phyloP scores from a whole-genome alignment of 2,797 vertebrate genomes.

The Mycteria americana region DNA sequence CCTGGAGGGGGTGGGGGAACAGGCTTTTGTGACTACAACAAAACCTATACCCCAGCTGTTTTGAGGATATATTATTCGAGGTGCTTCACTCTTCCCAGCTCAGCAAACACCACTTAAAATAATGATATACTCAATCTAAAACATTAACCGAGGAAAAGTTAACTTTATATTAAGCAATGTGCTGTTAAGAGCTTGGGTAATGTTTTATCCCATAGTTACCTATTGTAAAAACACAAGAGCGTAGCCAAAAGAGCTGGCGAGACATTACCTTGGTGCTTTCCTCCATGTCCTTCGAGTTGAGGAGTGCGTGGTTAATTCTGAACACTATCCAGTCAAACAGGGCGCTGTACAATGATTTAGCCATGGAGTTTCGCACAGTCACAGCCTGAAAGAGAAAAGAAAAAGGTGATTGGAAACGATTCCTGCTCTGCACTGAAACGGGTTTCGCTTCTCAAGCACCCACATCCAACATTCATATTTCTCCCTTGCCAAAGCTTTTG shows the following conservation, averaged over 20 bases:
- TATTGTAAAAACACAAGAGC: neutral
- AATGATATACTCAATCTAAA: neutral
- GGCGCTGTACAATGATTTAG: constrained; percentile 94
- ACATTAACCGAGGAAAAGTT: neutral
- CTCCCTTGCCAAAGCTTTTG: neutral
- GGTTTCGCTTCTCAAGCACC: neutral
- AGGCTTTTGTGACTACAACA: neutral
- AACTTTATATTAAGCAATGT: neutral
- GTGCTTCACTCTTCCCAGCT: neutral
- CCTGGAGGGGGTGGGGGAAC: neutral
- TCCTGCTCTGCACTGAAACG: neutral
- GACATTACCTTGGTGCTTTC: constrained; percentile 85
- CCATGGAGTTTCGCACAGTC: constrained; percentile 96
- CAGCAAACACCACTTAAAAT: neutral
- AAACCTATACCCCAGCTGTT: neutral
- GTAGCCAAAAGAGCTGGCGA: neutral
- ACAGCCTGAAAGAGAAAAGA: constrained; percentile 80
- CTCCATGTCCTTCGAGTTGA: constrained; percentile 92
- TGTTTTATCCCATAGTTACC: neutral
- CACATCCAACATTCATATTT: rapidly evolving
- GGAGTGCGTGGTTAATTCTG: constrained; percentile 96
- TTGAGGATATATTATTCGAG: neutral
- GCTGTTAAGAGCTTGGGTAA: neutral
- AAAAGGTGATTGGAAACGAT: neutral
- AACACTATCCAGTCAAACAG: constrained; percentile 99